These are phyloP conservation scores for Rhabdomys dilectus DNA, from an alignment of 2,113 vertebrate genomes.

Conservation along the genomic window DNA sequence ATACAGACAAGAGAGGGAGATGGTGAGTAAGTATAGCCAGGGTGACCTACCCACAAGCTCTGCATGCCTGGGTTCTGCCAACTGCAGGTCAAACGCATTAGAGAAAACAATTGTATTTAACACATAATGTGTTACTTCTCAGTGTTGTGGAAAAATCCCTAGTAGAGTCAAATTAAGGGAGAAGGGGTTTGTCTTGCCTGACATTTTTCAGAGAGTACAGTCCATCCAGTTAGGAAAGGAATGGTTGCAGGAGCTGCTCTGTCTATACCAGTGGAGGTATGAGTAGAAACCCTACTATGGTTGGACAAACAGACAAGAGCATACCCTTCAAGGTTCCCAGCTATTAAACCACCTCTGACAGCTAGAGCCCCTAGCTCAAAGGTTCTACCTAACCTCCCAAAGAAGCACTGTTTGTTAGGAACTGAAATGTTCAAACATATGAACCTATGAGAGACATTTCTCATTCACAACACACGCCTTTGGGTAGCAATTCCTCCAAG, in stretches of 20 bases:
- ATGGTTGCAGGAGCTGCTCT: not conserved
- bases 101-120: not conserved
- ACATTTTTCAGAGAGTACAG: not conserved
- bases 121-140: not conserved
- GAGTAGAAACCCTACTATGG: not conserved
- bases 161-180: not conserved
- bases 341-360: not conserved
- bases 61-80: not conserved
- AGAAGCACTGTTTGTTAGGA: not conserved
- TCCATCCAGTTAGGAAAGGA: no score
- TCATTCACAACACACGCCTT: not conserved
- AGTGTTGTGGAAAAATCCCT: not conserved
- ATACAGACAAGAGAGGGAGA: not conserved
- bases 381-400: not conserved
- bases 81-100: not conserved
- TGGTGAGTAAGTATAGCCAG: not conserved
- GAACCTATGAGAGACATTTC: no score
- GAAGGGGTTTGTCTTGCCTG: not conserved
- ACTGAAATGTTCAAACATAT: not conserved
- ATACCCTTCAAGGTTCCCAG: not conserved
- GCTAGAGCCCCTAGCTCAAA: not conserved
- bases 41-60: not conserved
- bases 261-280: not conserved
- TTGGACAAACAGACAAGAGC: no score
- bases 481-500: not conserved